Base-by-base conservation (phyloP, 2,113 vertebrate species). In the Siniperca knerii region DNA sequence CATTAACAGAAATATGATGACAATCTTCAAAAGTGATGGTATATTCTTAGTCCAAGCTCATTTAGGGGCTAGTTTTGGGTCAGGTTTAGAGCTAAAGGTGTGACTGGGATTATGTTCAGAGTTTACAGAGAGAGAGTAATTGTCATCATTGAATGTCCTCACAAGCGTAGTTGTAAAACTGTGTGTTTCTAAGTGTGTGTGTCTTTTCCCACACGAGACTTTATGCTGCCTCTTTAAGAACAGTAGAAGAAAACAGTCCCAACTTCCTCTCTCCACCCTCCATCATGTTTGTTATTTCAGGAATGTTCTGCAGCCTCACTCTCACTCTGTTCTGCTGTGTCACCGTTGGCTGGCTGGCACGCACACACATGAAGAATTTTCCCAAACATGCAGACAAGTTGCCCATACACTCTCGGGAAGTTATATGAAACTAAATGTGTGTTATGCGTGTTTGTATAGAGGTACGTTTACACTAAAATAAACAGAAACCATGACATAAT, bases 261-360 rank as follows among this genome's bases (percentile, higher is more conserved):
- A 1, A 70, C 86, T 93, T 93, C 92, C 90, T 86, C 71, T 84
- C 91, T 87, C 90, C 81, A 78, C 84, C 85, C 76, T 90, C 75
- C 75, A 40, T 75, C 74, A 0, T 82, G 55, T 58, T 76, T 72
- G 92, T 82, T 89, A 95, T 95, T 88, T 94, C 86, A 95, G 93
- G 95, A 96, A 96, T 95, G 94, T 87, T 83, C 79, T 81, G 79
- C 68, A 79, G 86, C 62, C 61, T 77, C 79, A 68, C 68, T 69
- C 77, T 57, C 81, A 42, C 75, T 66, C 65, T 15, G 16, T 77
- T 87, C 70, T 92, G 93, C 93, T 90, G 83, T 77, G 90, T 95
- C 93, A 92, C 89, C 77, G 81, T 79, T 57, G 65, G 35, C 79
- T 57, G 65, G 35, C 79, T 13, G 48, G 25, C 57, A 77, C 33